Conservation (phyloP, 2,888 invertebrate genomes). For the Drosophila fungiperda region DNA sequence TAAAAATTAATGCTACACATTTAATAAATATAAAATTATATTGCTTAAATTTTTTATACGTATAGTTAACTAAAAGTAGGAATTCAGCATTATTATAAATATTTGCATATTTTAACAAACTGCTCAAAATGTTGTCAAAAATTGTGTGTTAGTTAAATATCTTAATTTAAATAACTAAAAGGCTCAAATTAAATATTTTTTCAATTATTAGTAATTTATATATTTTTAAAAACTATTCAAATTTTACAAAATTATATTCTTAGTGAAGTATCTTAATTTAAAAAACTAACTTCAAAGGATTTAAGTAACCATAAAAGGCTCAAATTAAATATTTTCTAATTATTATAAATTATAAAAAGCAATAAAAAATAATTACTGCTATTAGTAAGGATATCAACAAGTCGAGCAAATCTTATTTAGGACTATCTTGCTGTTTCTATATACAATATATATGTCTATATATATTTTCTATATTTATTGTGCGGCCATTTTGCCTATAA, state of each 20-base stretch:
- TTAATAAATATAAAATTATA: not conserved
- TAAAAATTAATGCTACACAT: not conserved
- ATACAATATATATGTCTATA: slow-evolving; percentile 7
- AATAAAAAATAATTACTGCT: not conserved
- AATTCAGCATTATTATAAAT: not conserved
- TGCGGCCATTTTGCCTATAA: slow-evolving; percentile 75
- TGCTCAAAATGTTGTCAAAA: not conserved
- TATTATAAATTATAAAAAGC: no score
- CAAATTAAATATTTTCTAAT: not conserved
- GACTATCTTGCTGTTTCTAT: not conserved
- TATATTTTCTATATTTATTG: slow-evolving; percentile 59
- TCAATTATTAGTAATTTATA: no score
- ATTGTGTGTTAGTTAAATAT: not conserved
- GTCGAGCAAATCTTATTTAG: not conserved
- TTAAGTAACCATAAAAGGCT: not conserved
- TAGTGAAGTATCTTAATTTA: not conserved
- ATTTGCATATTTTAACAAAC: not conserved
- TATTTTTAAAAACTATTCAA: not conserved
- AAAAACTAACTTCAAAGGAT: not conserved
- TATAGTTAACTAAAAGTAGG: accelerated
- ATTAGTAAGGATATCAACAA: not conserved
- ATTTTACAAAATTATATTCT: no score
- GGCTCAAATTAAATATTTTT: no score
- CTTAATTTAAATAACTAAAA: not conserved
- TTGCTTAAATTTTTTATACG: not conserved